Base-by-base conservation (phyloP, 1,140 invertebrate species). In the Melitaea cinxia region DNA sequence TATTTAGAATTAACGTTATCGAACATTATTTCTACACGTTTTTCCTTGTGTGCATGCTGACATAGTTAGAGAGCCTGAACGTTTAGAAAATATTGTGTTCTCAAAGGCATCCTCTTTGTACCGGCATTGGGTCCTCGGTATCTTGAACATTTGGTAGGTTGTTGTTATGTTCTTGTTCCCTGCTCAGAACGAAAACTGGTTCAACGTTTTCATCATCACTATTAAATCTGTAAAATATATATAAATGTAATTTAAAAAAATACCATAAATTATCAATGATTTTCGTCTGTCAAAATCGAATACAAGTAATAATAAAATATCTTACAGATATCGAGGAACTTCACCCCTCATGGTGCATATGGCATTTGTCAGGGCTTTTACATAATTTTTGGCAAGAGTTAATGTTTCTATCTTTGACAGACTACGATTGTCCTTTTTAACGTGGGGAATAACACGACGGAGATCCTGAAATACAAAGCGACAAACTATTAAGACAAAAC, bases 381-480 rank as follows among this genome's bases (percentile, higher is more conserved):
- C 98, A 88, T 98, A 98, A 92, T 98, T 97, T 92, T 97, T 97
- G 66, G 97, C 97, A 82, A 98, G 91, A 2, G 97, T 97, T 56
- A 98, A 89, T 0, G 97, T 98, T 91, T 98, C 97, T 78, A 98
- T 97, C 91, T 98, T 98, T 4, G 96, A 96, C 42, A 98, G 89
- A 82, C 96, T 96, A 50, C 94, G 88, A 54, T 83, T 88, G 75
- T 97, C 96, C 89, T 96, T 95, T 77, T 95, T 95, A 19, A 98
- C 95, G 81, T 98, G 96, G n/a, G 97, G 97, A 78, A 98, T 97
- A 10, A 98, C 97, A 85, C 97, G 95, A 64, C 97, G 93, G 21
- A 98, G 92, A 84, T 95, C 95, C 94, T 96, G 92, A 19, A 93
- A 89, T 72, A 68, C 77, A 73, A 39, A 39, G 30, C 0, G 12